These are phyloP conservation scores for Rhineura floridana DNA, from an alignment of 2,113 vertebrate genomes.

Conservation along the genomic window DNA sequence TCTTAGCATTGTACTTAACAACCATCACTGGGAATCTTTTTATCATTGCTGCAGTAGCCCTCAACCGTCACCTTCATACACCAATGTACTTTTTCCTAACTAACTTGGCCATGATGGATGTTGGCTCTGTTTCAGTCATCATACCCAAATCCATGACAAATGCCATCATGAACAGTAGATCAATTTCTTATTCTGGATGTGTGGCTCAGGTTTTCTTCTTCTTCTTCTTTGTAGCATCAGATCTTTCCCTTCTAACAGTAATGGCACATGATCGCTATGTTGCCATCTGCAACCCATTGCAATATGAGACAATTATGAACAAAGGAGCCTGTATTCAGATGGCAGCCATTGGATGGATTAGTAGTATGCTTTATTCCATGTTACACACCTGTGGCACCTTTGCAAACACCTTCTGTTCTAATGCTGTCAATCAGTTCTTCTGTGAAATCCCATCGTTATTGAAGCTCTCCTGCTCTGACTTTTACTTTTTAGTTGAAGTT, in stretches of 20 bases:
- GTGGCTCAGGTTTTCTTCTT: conserved; percentile 14
- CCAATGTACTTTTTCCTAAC: conserved; percentile 51
- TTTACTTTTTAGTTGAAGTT: neutral
- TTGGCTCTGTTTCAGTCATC: conserved; percentile 44
- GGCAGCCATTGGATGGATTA: neutral
- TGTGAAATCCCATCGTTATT: neutral
- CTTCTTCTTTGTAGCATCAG: neutral
- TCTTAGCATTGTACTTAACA: neutral
- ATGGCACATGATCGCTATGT: neutral
- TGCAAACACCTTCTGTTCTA: neutral
- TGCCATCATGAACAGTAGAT: neutral
- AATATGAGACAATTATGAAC: conserved; percentile 38
- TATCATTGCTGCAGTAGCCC: neutral
- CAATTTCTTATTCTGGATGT: neutral
- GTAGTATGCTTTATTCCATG: neutral
- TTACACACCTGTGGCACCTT: neutral
- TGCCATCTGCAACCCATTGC: conserved; percentile 46
- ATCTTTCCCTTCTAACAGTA: conserved; percentile 36
- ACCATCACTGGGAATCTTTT: neutral
- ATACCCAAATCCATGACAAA: neutral
- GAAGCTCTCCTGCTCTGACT: neutral
- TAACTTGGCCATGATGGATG: conserved; percentile 36
- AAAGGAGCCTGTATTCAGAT: neutral
- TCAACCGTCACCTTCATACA: neutral
- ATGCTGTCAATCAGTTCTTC: neutral